These are phyloP conservation scores for Kryptopterus vitreolus DNA, from an alignment of 2,797 vertebrate genomes.

Conservation along the genomic window DNA sequence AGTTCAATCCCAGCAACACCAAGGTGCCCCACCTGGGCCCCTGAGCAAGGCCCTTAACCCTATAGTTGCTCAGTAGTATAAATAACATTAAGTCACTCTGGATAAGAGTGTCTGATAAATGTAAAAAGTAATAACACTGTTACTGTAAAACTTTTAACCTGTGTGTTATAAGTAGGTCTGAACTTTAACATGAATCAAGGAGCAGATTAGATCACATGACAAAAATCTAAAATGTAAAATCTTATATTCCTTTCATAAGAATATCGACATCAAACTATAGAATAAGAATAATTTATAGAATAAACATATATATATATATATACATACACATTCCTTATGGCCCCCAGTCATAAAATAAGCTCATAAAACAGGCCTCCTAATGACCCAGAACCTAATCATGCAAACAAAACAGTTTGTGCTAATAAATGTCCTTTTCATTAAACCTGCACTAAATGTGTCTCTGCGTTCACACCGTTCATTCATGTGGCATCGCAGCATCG, in stretches of 20 bases:
- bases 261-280: too few species aligned
- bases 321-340: too few species aligned
- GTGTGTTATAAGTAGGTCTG: background rate
- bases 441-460: conserved; percentile 10
- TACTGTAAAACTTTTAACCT: background rate
- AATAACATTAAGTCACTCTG: too few species aligned
- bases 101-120: too few species aligned
- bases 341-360: background rate
- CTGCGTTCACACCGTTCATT: conserved; percentile 33
- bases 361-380: conserved; percentile 17
- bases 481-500: conserved; percentile 9
- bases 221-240: too few species aligned
- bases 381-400: background rate
- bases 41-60: too few species aligned
- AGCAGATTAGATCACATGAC: background rate
- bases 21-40: too few species aligned
- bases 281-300: too few species aligned
- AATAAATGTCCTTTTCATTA: background rate
- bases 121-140: background rate
- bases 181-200: background rate
- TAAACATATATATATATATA: too few species aligned
- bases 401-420: conserved; percentile 3
- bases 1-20: too few species aligned
- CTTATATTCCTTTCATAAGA: too few species aligned
- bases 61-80: too few species aligned